phyloP scores from a whole-genome alignment of 2,888 invertebrate genomes.

The Xanthia togata region DNA sequence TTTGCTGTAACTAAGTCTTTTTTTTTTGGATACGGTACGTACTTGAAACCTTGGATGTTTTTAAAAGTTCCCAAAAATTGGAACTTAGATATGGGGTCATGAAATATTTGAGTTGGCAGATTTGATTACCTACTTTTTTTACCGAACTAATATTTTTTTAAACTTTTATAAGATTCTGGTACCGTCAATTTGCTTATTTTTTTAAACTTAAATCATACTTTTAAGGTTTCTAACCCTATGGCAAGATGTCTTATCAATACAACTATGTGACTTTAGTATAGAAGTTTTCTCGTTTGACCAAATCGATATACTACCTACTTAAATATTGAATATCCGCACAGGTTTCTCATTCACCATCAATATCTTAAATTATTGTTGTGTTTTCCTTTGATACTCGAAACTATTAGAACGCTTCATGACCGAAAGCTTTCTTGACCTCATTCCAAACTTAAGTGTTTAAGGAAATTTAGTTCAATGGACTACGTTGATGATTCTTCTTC shows the following conservation, averaged over 20 bases:
- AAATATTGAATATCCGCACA: not conserved
- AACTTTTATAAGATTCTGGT: not conserved
- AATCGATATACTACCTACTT: not conserved
- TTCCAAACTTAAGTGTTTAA: slow-evolving; percentile 23
- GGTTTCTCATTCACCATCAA: not conserved
- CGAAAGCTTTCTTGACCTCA: slow-evolving; percentile 47
- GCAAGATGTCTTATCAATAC: not conserved
- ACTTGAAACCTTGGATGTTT: not conserved
- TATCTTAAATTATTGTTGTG: not conserved
- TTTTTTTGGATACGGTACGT: not conserved
- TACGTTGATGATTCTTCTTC: not conserved
- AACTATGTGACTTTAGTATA: not conserved
- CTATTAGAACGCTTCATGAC: not conserved
- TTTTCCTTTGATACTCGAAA: not conserved
- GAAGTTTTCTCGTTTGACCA: not conserved
- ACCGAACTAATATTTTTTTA: not conserved
- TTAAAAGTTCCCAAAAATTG: not conserved
- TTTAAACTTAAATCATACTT: not conserved
- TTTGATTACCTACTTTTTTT: slow-evolving; percentile 22
- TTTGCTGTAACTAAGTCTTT: not conserved
- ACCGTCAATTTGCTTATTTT: not conserved
- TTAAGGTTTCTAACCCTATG: not conserved
- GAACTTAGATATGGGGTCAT: slow-evolving; percentile 1
- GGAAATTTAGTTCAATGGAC: slow-evolving; percentile 25
- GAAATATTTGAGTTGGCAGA: slow-evolving; percentile 10